These are phyloP conservation scores for Graphium colonna DNA, from an alignment of 2,888 invertebrate genomes.

Conservation along the genomic window DNA sequence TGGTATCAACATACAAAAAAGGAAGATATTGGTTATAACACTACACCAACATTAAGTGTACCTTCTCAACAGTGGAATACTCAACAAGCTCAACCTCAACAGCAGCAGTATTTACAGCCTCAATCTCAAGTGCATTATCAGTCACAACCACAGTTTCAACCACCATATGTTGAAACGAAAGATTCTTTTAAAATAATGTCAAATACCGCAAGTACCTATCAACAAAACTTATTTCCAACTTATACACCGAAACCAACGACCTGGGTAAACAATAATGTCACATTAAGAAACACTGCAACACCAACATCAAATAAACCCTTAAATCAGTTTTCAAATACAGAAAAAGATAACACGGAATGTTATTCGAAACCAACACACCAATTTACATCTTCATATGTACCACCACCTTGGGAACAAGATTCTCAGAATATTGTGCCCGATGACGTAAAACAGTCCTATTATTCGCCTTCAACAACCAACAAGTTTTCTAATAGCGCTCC, in stretches of 20 bases:
- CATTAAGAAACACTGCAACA: conserved; percentile 19
- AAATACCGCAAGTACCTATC: conserved; percentile 33
- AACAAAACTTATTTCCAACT: conserved; percentile 43
- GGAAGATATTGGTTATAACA: conserved; percentile 54
- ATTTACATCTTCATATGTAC: conserved; percentile 64
- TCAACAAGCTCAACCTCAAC: conserved; percentile 28
- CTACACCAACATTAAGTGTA: conserved; percentile 42
- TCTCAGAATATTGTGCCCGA: conserved; percentile 50
- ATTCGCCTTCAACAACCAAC: conserved; percentile 47
- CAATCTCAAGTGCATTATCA: conserved; percentile 33
- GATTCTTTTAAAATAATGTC: conserved; percentile 43
- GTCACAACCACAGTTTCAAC: conserved; percentile 35
- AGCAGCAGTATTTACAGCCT: no score
- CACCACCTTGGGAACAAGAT: conserved; percentile 75
- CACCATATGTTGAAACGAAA: conserved; percentile 49
- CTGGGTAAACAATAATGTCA: conserved; percentile 47
- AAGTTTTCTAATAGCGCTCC: conserved; percentile 40
- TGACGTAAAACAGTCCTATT: conserved; percentile 49
- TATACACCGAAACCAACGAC: conserved; percentile 56
- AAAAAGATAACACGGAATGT: conserved; percentile 48
- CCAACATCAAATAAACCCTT: conserved; percentile 39
- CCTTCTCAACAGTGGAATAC: conserved; percentile 39
- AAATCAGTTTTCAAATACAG: conserved; percentile 51
- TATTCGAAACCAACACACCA: conserved; percentile 58
- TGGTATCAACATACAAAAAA: conserved; percentile 66